Conservation (phyloP, 2,797 vertebrate genomes). For the Trachops cirrhosus region DNA sequence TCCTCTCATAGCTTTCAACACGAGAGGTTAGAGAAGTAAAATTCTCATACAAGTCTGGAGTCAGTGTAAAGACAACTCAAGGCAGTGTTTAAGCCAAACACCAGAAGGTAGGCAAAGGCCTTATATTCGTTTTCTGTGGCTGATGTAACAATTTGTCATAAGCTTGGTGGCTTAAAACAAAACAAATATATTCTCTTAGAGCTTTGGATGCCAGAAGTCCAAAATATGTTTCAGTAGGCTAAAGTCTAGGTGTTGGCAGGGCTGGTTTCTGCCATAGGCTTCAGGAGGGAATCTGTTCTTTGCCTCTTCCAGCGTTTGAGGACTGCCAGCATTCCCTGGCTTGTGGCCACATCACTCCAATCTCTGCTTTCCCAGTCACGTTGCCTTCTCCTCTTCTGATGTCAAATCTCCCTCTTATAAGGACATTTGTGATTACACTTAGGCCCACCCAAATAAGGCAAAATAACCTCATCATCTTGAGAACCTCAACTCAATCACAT, state of each 20-base stretch:
- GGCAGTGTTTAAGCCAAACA: neutral
- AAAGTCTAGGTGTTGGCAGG: neutral
- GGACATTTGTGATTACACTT: neutral
- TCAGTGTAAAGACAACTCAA: neutral
- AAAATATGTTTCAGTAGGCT: neutral
- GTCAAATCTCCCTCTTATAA: constrained; percentile 18
- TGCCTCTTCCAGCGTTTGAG: neutral
- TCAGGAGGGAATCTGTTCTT: neutral
- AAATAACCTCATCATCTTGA: neutral
- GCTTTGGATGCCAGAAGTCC: neutral
- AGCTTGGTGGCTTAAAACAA: neutral
- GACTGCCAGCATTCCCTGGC: neutral
- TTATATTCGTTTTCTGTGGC: neutral
- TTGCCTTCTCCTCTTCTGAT: neutral
- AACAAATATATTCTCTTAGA: neutral
- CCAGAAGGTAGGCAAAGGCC: neutral
- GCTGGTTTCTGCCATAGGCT: neutral
- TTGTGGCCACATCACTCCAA: neutral
- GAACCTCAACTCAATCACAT: neutral
- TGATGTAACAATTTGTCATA: neutral
- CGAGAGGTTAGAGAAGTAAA: neutral
- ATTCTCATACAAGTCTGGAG: neutral
- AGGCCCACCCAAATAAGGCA: neutral
- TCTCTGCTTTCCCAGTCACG: neutral
- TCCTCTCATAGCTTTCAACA: neutral